phyloP scores from a whole-genome alignment of 2,888 invertebrate species.

The Cerastis rubricosa region DNA sequence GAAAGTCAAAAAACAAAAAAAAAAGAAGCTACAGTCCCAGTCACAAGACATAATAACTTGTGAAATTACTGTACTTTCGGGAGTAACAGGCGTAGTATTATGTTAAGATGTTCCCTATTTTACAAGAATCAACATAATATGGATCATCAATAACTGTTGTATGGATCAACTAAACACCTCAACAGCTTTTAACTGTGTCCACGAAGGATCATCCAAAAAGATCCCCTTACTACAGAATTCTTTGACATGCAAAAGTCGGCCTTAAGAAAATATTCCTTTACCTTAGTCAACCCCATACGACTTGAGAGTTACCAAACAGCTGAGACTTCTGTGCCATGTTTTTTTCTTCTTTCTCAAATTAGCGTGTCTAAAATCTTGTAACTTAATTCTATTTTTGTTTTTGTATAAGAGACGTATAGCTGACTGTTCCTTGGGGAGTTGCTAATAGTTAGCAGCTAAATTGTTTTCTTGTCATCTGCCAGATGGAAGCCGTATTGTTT shows the following conservation, averaged over 20 bases:
- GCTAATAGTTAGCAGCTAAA: constrained; percentile 68
- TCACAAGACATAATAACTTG: too few relatives aligned
- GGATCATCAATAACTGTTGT: not conserved
- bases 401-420: constrained; percentile 33
- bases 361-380: constrained; percentile 33
- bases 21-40: too few relatives aligned
- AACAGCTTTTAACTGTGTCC: constrained; percentile 21
- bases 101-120: not conserved
- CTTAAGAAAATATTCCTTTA: not conserved
- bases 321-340: not conserved
- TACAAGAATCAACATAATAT: not conserved
- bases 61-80: too few relatives aligned
- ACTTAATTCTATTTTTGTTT: constrained; percentile 60
- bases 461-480: constrained; percentile 77
- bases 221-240: constrained; percentile 1
- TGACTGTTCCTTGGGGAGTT: constrained; percentile 53
- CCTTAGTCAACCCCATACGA: not conserved
- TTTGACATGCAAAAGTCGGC: not conserved
- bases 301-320: constrained; percentile 8
- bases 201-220: not conserved
- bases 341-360: constrained; percentile 47
- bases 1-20: too few relatives aligned
- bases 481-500: constrained; percentile 80
- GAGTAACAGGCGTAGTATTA: not conserved
- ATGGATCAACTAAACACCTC: constrained; percentile 12